Evolutionary conservation across 2,888 invertebrate species (phyloP).

Genomic region (Nasonia oneida): DNA sequence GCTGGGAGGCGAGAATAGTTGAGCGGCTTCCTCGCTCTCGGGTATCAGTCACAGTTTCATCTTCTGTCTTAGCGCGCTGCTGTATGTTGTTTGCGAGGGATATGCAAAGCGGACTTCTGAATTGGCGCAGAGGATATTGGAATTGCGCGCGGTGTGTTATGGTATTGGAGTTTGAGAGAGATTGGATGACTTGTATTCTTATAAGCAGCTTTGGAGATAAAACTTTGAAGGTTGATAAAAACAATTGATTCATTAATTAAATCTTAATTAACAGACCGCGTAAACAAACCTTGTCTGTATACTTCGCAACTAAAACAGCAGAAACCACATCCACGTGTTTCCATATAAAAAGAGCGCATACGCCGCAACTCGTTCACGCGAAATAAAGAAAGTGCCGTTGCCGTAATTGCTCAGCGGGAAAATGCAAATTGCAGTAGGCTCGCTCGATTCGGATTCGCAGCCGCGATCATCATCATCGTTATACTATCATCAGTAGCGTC

Average conservation of each 20-base stretch:
- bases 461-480: not conserved
- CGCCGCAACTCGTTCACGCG: not conserved
- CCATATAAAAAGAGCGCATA: not conserved
- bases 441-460: not conserved
- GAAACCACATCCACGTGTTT: not conserved
- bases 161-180: not conserved
- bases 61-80: not conserved
- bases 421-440: constrained; percentile 13
- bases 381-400: constrained; percentile 13
- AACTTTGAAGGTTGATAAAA: not conserved
- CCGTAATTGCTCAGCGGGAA: constrained; percentile 1
- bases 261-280: no score
- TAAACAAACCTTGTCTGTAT: no score
- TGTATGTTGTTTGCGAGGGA: not conserved
- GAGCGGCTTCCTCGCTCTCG: not conserved
- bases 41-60: not conserved
- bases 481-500: not conserved
- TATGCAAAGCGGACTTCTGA: not conserved
- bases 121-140: not conserved
- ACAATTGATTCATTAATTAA: no score
- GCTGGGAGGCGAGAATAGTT: constrained; percentile 20
- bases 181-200: not conserved
- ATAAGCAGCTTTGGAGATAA: not conserved
- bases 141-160: not conserved
- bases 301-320: not conserved